Evolutionary conservation across 92 coral and sea anemone species (phyloP).

Genomic region (Parazoanthus atlanticus): DNA sequence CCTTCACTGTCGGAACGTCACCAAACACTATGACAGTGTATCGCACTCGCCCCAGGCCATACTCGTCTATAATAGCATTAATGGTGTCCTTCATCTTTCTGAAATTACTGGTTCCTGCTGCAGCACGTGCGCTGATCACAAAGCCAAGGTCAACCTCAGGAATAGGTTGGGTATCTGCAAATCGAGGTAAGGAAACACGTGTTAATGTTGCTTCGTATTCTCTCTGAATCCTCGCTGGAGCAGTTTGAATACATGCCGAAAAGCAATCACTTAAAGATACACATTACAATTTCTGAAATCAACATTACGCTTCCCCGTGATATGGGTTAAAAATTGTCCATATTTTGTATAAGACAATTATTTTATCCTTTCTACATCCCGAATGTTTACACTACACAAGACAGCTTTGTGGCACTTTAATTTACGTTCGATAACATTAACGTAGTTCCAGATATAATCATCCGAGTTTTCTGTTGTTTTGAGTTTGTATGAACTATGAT

Average conservation of each 20-base stretch:
- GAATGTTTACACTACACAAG: too few relatives aligned
- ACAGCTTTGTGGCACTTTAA: too few relatives aligned
- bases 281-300: too few relatives aligned
- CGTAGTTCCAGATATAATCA: too few relatives aligned
- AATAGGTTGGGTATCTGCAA: slow-evolving; percentile 11
- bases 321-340: too few relatives aligned
- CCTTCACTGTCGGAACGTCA: slow-evolving; percentile 9
- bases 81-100: slow-evolving; percentile 18
- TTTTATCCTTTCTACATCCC: too few relatives aligned
- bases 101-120: slow-evolving; percentile 19
- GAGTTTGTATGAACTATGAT: too few relatives aligned
- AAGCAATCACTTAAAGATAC: too few relatives aligned
- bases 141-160: slow-evolving; percentile 40
- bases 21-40: slow-evolving; percentile 26
- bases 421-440: too few relatives aligned
- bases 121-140: slow-evolving; percentile 22
- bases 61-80: slow-evolving; percentile 28
- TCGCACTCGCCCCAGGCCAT: slow-evolving; percentile 33
- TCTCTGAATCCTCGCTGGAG: not conserved
- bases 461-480: too few relatives aligned
- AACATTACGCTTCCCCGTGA: too few relatives aligned
- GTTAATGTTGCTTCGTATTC: not conserved
- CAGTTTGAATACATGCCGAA: not conserved
- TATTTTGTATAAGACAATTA: too few relatives aligned
- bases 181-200: not conserved